Evolutionary conservation across 1,140 invertebrate genomes (phyloP).

Genomic region (Pogonomyrmex barbatus): DNA sequence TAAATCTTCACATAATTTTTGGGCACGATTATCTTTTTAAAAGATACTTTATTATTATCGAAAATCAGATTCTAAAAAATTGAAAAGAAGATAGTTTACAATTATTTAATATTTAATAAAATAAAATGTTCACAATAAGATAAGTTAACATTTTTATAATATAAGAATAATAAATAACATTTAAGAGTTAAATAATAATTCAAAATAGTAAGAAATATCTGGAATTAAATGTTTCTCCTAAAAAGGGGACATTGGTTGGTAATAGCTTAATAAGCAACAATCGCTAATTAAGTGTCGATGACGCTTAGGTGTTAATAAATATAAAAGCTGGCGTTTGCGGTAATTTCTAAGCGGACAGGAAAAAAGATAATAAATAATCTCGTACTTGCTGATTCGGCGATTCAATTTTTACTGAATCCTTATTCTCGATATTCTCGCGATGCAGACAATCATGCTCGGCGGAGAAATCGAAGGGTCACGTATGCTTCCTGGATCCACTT

Average conservation of each 20-base stretch:
- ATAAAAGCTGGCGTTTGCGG: not conserved
- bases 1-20: not conserved
- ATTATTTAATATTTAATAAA: not conserved
- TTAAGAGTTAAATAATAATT: not conserved
- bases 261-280: not conserved
- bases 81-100: not conserved
- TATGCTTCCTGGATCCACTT: conserved; percentile 31
- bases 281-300: not conserved
- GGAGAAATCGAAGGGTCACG: conserved; percentile 1
- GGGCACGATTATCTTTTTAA: not conserved
- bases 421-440: conserved; percentile 13
- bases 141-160: not conserved
- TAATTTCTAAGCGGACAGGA: not conserved
- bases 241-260: not conserved
- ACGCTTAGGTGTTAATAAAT: not conserved
- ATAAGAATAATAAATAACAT: not conserved
- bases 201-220: too few relatives aligned
- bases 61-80: not conserved
- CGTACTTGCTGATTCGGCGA: conserved; percentile 14
- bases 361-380: not conserved
- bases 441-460: conserved; percentile 28
- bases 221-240: not conserved
- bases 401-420: conserved; percentile 32
- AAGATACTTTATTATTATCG: not conserved
- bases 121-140: not conserved